Evolutionary conservation across 2,888 invertebrate species (phyloP).

Genomic region (Megamerina dolium): DNA sequence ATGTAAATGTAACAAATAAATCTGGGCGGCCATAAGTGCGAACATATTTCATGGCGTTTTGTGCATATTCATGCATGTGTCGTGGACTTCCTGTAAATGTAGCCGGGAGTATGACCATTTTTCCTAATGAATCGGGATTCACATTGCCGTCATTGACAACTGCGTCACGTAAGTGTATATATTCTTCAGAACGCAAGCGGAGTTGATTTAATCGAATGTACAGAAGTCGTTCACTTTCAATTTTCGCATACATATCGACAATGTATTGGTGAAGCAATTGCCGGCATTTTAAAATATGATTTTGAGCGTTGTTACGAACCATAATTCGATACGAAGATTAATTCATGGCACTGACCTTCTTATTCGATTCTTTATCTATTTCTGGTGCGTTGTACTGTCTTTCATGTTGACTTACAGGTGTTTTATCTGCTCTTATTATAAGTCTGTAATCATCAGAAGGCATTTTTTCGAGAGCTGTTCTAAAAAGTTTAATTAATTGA

Average conservation of each 20-base stretch:
- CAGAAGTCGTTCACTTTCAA: not conserved
- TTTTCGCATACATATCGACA: constrained; percentile 5
- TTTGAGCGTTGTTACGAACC: not conserved
- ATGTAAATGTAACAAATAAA: constrained; percentile 3
- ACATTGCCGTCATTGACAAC: constrained; percentile 9
- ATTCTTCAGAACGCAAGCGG: constrained; percentile 4
- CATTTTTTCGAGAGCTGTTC: constrained; percentile 7
- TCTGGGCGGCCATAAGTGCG: constrained; percentile 4
- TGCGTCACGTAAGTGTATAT: constrained; percentile 9
- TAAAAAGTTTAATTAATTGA: constrained; percentile 7
- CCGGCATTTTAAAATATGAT: not conserved
- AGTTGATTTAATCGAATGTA: constrained; percentile 1
- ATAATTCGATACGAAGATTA: constrained; percentile 4
- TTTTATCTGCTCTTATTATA: constrained; percentile 16
- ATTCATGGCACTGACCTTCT: constrained; percentile 4
- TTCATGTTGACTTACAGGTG: constrained; percentile 11
- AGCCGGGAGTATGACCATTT: not conserved
- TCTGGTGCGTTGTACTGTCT: constrained; percentile 13
- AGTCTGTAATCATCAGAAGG: constrained; percentile 11
- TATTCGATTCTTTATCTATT: constrained; percentile 8
- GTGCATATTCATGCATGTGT: constrained; percentile 4
- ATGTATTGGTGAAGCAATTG: constrained; percentile 1
- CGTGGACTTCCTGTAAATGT: constrained; percentile 1
- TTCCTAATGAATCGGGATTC: not conserved
- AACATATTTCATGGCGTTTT: constrained; percentile 6